Evolutionary conservation across 2,888 invertebrate species (phyloP).

Genomic region (Drosophila setosimentum): DNA sequence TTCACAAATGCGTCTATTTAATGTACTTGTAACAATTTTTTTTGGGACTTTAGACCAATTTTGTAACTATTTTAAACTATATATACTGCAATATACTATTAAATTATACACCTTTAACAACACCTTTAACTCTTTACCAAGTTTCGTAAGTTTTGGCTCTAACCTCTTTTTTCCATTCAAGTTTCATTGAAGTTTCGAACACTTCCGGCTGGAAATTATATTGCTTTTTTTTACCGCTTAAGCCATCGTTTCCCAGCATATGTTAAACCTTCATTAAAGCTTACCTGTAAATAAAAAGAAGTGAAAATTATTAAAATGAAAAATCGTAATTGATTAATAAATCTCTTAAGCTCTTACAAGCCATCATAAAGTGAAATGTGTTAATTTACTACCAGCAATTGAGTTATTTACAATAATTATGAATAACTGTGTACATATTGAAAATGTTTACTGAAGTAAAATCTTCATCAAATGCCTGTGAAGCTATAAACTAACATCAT

Average conservation of each 20-base stretch:
- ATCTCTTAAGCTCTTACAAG: background rate
- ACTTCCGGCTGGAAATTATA: background rate
- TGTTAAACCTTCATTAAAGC: background rate
- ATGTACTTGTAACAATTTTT: background rate
- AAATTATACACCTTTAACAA: too few relatives aligned
- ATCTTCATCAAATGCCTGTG: background rate
- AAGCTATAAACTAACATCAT: background rate
- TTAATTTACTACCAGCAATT: background rate
- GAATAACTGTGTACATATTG: slow-evolving; percentile 5
- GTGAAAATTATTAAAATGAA: background rate
- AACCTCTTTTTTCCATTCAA: background rate
- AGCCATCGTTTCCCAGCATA: background rate
- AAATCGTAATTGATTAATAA: slow-evolving; percentile 6
- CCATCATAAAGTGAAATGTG: background rate
- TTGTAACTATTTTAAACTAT: background rate
- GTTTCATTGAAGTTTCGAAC: background rate
- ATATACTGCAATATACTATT: too few relatives aligned
- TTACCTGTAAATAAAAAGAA: slow-evolving; percentile 30
- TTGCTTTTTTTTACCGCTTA: background rate
- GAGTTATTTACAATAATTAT: background rate
- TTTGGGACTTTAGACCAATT: background rate
- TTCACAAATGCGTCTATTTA: background rate
- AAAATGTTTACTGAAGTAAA: background rate
- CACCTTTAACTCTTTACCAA: background rate
- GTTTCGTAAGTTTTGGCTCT: background rate